phyloP scores from a whole-genome alignment of 2,797 vertebrate species.

The Alauda arvensis region DNA sequence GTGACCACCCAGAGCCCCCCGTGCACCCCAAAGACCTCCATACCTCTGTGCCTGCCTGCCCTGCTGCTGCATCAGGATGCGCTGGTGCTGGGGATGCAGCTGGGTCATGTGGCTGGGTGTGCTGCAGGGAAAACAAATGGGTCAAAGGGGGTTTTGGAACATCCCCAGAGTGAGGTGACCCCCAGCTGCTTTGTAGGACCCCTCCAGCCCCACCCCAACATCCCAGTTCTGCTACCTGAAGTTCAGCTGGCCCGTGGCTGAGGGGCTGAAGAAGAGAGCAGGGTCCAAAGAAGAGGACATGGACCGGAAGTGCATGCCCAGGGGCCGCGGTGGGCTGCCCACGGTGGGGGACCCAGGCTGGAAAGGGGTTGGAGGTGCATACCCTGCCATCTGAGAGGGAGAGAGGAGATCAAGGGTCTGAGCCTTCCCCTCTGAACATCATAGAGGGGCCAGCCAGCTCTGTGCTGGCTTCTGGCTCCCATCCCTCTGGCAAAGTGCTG shows the following conservation, averaged over 20 bases:
- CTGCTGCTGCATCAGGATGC: constrained; percentile 76
- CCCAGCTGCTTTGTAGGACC: neutral
- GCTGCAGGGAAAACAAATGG: constrained; percentile 38
- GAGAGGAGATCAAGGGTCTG: neutral
- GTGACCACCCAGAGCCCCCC: neutral
- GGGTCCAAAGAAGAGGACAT: constrained; percentile 75
- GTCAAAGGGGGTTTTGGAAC: neutral
- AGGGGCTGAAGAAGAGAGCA: constrained; percentile 77
- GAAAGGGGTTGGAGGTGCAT: constrained; percentile 60
- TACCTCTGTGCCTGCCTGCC: constrained; percentile 73
- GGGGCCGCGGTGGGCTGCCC: constrained; percentile 58
- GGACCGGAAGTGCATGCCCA: constrained; percentile 79
- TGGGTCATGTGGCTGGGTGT: constrained; percentile 83
- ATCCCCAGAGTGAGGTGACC: too few relatives aligned
- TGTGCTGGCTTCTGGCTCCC: neutral
- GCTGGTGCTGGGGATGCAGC: constrained; percentile 90
- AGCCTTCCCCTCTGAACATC: neutral
- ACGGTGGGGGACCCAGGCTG: constrained; percentile 46
- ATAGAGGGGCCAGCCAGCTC: neutral
- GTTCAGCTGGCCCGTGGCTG: constrained; percentile 68
- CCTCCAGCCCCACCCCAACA: neutral
- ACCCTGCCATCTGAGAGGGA: constrained; percentile 67
- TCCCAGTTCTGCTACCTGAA: constrained; percentile 75
- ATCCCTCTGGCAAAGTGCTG: neutral
- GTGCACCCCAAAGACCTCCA: rapidly evolving